Base-by-base conservation (phyloP, 2,797 vertebrate genomes). In the Hemibagrus guttatus region DNA sequence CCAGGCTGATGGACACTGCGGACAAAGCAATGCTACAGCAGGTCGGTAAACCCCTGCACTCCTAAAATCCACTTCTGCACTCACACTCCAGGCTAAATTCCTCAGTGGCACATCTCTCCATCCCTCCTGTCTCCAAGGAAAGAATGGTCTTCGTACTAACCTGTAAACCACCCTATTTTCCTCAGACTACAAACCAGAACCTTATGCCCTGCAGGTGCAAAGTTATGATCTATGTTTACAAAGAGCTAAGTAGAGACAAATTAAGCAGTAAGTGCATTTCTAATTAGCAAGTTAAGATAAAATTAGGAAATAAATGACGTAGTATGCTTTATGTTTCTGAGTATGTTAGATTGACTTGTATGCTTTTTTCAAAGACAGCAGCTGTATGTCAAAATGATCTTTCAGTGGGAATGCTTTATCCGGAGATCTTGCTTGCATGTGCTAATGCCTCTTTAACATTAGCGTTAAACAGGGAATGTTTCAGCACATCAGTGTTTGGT, bases 1-100 rank as follows among this genome's bases (percentile, higher is more conserved):
- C 93, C 91, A 87, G 56, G 64, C 91, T 96, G 95, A 96, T 95
- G 95, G 95, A 96, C 95, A 95, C 92, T 94, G 90, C 89, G 93
- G 95, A 95, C 93, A 84, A 72, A 80, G 82, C 84, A 89, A 88
- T 17, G 81, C 78, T 85, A 72, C 86, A 68, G 61, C 69, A 71
- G 80, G 86, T 88, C 87, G 90, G 79, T 83, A 81, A 81, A 87
- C 79, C 80, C 85, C 85, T 31, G 83, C 71, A 85, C 87, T 75
- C 46, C 68, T 58, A 80, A 80, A 80, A 52, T 49, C 89, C 87
- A 87, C 92, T 72, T 63, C 58, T 89, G 42, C 91, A 91, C 92
- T 94, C 75, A 64, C 61, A 71, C 56, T 84, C 68, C 76, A 49
- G 46, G 49, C 42, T 63, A 84, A 79, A 88, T 89, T 83, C 63